Percentiles rank a stretch among this genome's conserved stretches.
These are phyloP conservation scores for Theocolax elegans DNA, from an alignment of 1,140 invertebrate genomes.

Conservation along the genomic window DNA sequence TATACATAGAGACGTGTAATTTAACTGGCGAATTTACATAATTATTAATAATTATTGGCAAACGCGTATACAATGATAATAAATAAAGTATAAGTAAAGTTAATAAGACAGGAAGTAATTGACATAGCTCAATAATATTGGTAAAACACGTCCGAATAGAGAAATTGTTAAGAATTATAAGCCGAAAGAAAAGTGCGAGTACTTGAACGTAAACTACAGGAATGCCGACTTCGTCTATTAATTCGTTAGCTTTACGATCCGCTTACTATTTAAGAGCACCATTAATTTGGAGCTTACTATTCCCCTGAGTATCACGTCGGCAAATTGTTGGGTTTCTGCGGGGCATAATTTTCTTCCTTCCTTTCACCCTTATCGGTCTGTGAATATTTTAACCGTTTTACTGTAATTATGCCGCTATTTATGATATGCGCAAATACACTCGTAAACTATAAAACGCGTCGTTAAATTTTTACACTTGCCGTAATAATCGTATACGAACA, in stretches of 20 bases:
- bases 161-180: background rate
- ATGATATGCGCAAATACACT: constrained; percentile 38
- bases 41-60: too few relatives aligned
- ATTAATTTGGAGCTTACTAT: constrained; percentile 40
- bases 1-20: too few relatives aligned
- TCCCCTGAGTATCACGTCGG: constrained; percentile 32
- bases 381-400: constrained; percentile 42
- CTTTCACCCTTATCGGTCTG: constrained; percentile 35
- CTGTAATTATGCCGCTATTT: constrained; percentile 40
- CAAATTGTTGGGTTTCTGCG: constrained; percentile 40
- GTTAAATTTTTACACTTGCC: constrained; percentile 24
- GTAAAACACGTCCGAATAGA: background rate
- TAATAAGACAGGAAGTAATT: too few relatives aligned
- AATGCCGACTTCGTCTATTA: constrained; percentile 39
- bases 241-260: constrained; percentile 41
- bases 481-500: constrained; percentile 23
- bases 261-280: constrained; percentile 27
- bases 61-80: too few relatives aligned
- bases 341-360: constrained; percentile 38
- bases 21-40: too few relatives aligned
- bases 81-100: too few relatives aligned
- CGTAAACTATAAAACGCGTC: constrained; percentile 32
- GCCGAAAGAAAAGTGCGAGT: background rate
- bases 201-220: background rate
- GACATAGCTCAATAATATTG: background rate